Evolutionary conservation across 2,888 invertebrate genomes (phyloP), one percentile per base, ranked within the genome.

Genomic region (Sphaeridia pumilis): DNA sequence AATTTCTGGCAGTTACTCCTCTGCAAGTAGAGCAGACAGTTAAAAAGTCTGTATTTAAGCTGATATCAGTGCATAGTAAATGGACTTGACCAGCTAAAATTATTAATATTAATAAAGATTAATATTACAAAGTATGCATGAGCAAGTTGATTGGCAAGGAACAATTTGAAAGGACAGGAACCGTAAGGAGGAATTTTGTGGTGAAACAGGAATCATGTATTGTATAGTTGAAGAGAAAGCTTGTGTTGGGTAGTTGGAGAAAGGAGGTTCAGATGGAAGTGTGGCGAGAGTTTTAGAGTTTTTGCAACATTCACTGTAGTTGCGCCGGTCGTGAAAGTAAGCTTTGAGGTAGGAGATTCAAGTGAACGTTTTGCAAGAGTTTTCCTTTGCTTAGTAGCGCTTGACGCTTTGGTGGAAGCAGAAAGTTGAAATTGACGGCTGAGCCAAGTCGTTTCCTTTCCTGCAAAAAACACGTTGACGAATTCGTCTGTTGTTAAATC

Each of bases 271-370:
- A 31, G 31, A 31, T 10, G 42, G 42, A 42, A 17, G 41, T 17
- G 7, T 14, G 17, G n/a, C 12, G 41, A 38, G 41, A 38, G 41
- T 7, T 10, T 14, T 31, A 7, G 31, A 31, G 31, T 31, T 31
- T 31, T 31, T 31, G 31, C 31, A 31, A 31, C 10, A 14, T 31
- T 31, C 31, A 7, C 31, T 7, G 7, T 31, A 14, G 58, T 60
- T 60, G 58, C 60, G 57, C 60, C 58, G 60, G 60, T 58, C 58
- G 56, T 58, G 57, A 56, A 56, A 56, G 34, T 49, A 49, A 34
- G 22, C 17, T 17, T 20, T 42, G 17, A 22, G 20, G 20, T 14
- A 20, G 4, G 42, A 52, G 46, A 55, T 55, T 48, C 55, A 55
- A 55, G 48, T 50, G 55, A 55, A 54, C 51, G 50, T 55, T 55